Evolutionary conservation across 1,140 invertebrate species (phyloP), one percentile per base, ranked within the genome.

Genomic region (Atta cephalotes): DNA sequence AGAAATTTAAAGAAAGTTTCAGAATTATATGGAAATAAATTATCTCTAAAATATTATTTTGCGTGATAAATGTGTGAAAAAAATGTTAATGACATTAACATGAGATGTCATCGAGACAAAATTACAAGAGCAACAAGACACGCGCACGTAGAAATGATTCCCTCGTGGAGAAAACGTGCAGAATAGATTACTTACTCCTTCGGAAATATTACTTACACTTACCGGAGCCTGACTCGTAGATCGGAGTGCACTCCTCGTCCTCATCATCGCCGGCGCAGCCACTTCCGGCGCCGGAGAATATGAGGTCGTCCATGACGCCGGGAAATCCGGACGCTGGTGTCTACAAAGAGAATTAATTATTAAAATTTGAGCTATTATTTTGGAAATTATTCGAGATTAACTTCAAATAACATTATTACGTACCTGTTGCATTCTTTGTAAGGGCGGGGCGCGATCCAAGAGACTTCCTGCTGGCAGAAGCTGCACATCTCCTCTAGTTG

Each of bases 221-320:
- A 92, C 97, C 97, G 74, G 97, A 97, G 56, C 97, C 97, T 18
- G 97, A 96, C 89, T 98, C 98, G 71, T 97, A 98, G 58, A 97
- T 96, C 9, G 98, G 97, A 45, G 97, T 97, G 90, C 98, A 98
- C 93, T 98, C 97, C 90, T 98, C 97, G 93, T 99, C 98, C 91
- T 97, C 97, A 92, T 98, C 98, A 92, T 98, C 98, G 86, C 97
- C 97, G 49, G 97, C 96, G 93, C 98, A 98, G 0, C 98, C 98
- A 18, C 98, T 98, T 14, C 98, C 98, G 7, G 98, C 98, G 25
- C 98, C 98, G 6, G 98, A 98, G 94, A 98, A 98, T 81, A 98
- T 97, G 45, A 98, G 95, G 92, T 98, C 98, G 91, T 98, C 98
- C 90, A 97, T 96, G 2, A 97, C 96, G 5, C 97, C 97, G 0